Base-by-base conservation (phyloP, 2,797 vertebrate species). In the Echeneis naucrates region DNA sequence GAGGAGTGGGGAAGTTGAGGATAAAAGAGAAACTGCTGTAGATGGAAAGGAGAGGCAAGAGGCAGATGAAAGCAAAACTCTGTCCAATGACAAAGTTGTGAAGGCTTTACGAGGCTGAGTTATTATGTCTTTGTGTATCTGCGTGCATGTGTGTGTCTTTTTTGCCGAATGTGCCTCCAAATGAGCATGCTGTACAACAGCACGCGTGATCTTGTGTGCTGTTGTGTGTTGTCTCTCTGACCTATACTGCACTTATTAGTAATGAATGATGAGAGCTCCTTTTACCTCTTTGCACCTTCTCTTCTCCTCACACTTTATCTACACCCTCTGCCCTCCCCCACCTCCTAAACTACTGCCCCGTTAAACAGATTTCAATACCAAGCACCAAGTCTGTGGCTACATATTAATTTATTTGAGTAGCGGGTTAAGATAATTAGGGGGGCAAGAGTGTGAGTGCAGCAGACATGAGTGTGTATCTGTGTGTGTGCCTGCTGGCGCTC, bases 201-300 rank as follows among this genome's bases (percentile, higher is more conserved):
- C 69, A 64, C 32, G 5, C 67, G 63, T 54, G n/a, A n/a, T n/a
- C n/a, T n/a, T n/a, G n/a, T n/a, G n/a, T n/a, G 54, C 21, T 8
- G 48, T 48, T 35, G 58, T 17, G 61, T 72, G 77, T 77, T 57
- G 53, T 60, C 48, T 59, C 23, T 19, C 75, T 86, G 80, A 87
- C 83, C 68, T 83, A 80, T 79, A 82, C 71, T 75, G 72, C 60
- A 85, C 76, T 82, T 73, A 86, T 89, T 65, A 65, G 68, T 79
- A 75, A 82, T 80, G 57, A 84, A 77, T 56, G 67, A 77, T 67
- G 73, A 78, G 68, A 71, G 71, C 56, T 67, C 66, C 69, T 77
- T 73, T 78, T 83, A 74, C 63, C 77, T 88, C 76, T 89, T 79
- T 78, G 75, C 80, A 59, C 54, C 56, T 38, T 87, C 72, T 73